Conservation (phyloP, 2,888 invertebrate species). For the Ochropleura leucogaster region DNA sequence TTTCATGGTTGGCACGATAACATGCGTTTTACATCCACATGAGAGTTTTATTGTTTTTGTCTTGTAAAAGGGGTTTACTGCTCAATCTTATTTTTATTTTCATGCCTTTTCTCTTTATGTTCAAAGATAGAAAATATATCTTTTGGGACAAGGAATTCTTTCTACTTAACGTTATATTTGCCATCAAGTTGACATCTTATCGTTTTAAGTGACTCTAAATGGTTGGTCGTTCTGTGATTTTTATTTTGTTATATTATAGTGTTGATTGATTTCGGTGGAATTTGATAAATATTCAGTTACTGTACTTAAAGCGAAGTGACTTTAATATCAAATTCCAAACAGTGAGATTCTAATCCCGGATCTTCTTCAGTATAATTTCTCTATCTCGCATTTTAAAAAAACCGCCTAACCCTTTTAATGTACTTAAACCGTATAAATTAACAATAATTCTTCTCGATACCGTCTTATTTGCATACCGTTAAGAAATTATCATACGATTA, state of each 20-base stretch:
- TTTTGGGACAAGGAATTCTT: neutral
- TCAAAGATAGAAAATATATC: conserved; percentile 2
- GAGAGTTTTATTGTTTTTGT: conserved; percentile 60
- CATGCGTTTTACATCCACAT: conserved; percentile 54
- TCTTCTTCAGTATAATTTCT: conserved; percentile 25
- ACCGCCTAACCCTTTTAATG: conserved; percentile 43
- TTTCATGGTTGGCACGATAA: conserved; percentile 58
- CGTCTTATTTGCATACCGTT: conserved; percentile 64
- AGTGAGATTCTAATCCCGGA: conserved; percentile 25
- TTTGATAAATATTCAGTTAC: neutral
- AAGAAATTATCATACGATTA: conserved; percentile 64
- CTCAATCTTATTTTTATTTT: conserved; percentile 56
- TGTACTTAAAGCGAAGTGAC: neutral
- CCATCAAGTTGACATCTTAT: neutral
- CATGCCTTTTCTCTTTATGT: conserved; percentile 22
- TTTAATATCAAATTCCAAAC: conserved; percentile 13
- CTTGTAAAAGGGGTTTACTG: conserved; percentile 61
- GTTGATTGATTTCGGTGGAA: neutral
- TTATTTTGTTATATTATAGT: neutral
- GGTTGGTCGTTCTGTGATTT: neutral
- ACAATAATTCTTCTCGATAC: conserved; percentile 50
- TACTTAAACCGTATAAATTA: conserved; percentile 56
- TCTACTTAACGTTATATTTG: conserved; percentile 11
- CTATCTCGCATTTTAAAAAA: conserved; percentile 25
- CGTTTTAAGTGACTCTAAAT: neutral